Evolutionary conservation across 35 echinoderm and acorn worm species (phyloP).

Genomic region (Heliocidaris erythrogramma): DNA sequence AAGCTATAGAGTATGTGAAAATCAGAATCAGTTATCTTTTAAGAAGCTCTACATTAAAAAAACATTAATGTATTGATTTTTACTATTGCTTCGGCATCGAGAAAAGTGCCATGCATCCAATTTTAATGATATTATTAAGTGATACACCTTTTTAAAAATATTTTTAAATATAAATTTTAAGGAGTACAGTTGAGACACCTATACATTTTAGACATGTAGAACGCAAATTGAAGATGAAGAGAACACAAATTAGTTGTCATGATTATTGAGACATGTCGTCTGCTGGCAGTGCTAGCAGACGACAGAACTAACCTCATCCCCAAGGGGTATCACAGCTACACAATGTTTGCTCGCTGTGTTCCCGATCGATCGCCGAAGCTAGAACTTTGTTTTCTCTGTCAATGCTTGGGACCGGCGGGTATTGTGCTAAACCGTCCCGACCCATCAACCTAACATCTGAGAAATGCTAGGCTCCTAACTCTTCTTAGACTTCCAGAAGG

Average conservation of each 20-base stretch:
- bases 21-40: background rate
- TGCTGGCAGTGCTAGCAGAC: background rate
- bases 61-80: no score
- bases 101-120: no score
- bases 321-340: constrained; percentile 34
- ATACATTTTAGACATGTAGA: background rate
- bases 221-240: background rate
- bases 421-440: constrained; percentile 7
- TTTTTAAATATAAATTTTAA: no score
- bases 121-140: no score
- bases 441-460: background rate
- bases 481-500: background rate
- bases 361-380: background rate
- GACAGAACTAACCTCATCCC: constrained; percentile 29
- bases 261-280: constrained; percentile 3
- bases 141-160: no score
- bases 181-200: no score
- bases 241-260: background rate
- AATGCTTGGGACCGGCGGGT: constrained; percentile 32
- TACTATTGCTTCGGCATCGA: no score
- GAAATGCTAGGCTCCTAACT: background rate
- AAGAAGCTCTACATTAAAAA: no score
- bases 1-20: background rate
- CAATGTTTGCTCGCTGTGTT: constrained; percentile 49
- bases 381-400: constrained; percentile 38